Evolutionary conservation across 2,113 vertebrate genomes (phyloP).

Genomic region (Prunella fulvescens): DNA sequence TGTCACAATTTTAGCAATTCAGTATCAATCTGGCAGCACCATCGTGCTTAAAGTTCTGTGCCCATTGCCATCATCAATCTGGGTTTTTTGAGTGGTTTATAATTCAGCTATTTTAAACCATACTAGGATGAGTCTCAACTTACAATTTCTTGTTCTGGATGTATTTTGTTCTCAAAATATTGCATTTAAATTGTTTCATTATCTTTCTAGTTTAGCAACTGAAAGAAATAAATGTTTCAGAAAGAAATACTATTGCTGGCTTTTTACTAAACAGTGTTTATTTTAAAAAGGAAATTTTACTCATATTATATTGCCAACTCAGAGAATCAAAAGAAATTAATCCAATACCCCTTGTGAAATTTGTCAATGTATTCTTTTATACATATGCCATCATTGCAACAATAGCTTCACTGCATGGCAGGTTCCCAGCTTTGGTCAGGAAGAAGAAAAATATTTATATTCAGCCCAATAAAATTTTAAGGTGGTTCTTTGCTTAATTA

Average conservation of each 20-base stretch:
- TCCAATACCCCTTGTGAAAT: neutral
- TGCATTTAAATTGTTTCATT: neutral
- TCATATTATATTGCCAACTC: rapidly evolving
- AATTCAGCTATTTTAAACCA: constrained; percentile 11
- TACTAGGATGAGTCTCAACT: neutral
- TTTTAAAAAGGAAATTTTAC: neutral
- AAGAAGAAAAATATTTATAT: neutral
- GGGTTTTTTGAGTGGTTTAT: neutral
- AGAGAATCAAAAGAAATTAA: neutral
- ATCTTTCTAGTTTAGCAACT: neutral
- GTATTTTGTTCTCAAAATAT: neutral
- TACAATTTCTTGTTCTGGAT: neutral
- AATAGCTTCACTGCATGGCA: neutral
- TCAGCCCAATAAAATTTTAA: neutral
- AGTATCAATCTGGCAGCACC: neutral
- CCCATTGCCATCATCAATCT: neutral
- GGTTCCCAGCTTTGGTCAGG: neutral
- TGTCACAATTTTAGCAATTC: neutral
- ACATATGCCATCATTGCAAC: neutral
- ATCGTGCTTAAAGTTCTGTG: neutral
- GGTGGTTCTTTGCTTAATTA: neutral
- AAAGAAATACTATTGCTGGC: neutral
- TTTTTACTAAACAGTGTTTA: neutral
- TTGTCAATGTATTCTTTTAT: neutral
- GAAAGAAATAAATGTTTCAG: neutral